phyloP scores from a whole-genome alignment of 2,797 vertebrate species.

The Leptatherina wallacei region DNA sequence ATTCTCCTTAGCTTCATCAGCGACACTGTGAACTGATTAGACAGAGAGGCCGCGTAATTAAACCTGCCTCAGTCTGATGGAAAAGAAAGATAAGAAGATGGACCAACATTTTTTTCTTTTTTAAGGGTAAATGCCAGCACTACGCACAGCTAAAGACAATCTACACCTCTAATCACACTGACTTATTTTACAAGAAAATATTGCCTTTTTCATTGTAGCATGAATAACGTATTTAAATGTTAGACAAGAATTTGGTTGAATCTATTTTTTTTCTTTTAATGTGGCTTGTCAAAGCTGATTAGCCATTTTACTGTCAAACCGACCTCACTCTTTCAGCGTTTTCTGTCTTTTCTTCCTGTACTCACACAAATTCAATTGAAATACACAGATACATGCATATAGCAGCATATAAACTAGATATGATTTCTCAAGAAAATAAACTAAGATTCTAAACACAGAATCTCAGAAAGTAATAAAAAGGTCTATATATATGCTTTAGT shows the following conservation, averaged over 20 bases:
- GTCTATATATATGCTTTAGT: background rate
- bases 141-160: background rate
- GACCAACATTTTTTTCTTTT: slow-evolving; percentile 12
- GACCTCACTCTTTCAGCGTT: background rate
- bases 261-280: background rate
- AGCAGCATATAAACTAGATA: background rate
- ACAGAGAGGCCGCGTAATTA: slow-evolving; percentile 62
- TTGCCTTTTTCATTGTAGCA: background rate
- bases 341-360: background rate
- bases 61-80: slow-evolving; percentile 44
- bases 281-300: background rate
- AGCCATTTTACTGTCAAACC: background rate
- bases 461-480: background rate
- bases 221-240: background rate
- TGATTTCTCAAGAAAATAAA: fast-evolving
- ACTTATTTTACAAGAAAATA: slow-evolving; percentile 27
- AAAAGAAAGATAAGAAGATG: slow-evolving; percentile 38
- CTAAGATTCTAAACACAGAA: background rate
- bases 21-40: slow-evolving; percentile 56
- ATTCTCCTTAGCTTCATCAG: slow-evolving; percentile 47
- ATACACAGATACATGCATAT: background rate
- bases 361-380: background rate
- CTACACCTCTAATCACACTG: slow-evolving; percentile 10
- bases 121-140: background rate
- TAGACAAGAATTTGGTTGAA: background rate